Evolutionary conservation across 64 coral and sea anemone species (phyloP).

Genomic region (Pocillopora verrucosa): DNA sequence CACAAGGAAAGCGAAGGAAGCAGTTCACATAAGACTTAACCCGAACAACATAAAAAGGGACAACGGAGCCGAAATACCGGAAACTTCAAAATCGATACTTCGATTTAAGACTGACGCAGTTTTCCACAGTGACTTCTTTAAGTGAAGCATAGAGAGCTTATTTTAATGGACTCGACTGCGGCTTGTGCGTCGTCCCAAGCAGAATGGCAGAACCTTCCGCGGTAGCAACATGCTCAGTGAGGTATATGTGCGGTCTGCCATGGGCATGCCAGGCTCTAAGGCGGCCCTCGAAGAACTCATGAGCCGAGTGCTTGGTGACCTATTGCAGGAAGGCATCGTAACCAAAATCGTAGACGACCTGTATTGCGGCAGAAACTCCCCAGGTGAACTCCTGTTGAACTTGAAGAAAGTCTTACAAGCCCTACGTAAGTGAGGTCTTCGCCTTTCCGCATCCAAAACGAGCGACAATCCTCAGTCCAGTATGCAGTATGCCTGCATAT

Average conservation of each 20-base stretch:
- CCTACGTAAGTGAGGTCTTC: constrained; percentile 19
- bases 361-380: not conserved
- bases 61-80: not conserved
- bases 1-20: no score
- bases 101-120: not conserved
- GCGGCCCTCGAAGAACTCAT: no score
- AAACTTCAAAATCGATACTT: not conserved
- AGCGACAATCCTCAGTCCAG: constrained; percentile 7
- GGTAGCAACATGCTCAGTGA: not conserved
- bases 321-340: no score
- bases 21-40: no score
- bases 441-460: constrained; percentile 45
- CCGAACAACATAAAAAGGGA: no score
- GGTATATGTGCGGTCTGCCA: not conserved
- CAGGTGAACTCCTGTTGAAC: constrained; percentile 23
- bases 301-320: no score
- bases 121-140: not conserved
- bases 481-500: constrained; percentile 23
- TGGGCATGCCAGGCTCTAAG: no score
- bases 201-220: not conserved
- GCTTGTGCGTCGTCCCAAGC: not conserved
- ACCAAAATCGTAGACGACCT: no score
- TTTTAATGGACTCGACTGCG: not conserved
- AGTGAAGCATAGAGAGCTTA: not conserved
- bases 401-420: not conserved